Evolutionary conservation across 2,888 invertebrate species (phyloP).

Genomic region (Phorcus lineatus): DNA sequence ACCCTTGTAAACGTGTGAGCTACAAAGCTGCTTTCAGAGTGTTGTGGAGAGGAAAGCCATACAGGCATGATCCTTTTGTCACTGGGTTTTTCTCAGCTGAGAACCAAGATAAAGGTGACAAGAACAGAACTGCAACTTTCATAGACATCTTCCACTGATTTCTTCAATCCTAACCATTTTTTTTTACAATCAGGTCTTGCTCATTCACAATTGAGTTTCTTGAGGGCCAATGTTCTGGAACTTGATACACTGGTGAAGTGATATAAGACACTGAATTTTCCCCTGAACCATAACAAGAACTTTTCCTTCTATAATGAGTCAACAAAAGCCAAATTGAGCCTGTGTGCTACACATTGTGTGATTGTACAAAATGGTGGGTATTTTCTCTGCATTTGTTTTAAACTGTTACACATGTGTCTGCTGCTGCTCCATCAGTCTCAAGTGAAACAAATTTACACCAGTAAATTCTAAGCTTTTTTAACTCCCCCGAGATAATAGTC

Average conservation of each 20-base stretch:
- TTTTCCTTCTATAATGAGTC: slow-evolving; percentile 42
- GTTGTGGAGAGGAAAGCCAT: too few species aligned
- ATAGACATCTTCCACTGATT: slow-evolving; percentile 39
- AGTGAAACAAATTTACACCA: slow-evolving; percentile 21
- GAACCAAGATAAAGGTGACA: slow-evolving; percentile 33
- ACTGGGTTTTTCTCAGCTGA: slow-evolving; percentile 32
- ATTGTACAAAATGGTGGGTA: background rate
- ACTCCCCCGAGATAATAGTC: background rate
- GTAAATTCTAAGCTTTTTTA: slow-evolving; percentile 17
- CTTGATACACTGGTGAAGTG: slow-evolving; percentile 37
- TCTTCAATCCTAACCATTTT: slow-evolving; percentile 38
- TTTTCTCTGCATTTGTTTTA: background rate
- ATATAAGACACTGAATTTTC: slow-evolving; percentile 39
- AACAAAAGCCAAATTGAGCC: slow-evolving; percentile 35
- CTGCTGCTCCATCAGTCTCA: slow-evolving; percentile 40
- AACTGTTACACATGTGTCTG: background rate
- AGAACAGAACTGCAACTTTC: slow-evolving; percentile 35
- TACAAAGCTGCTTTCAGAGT: too few species aligned
- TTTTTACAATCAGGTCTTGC: slow-evolving; percentile 40
- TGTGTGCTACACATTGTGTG: background rate
- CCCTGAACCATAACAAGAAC: slow-evolving; percentile 35
- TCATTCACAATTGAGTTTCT: slow-evolving; percentile 39
- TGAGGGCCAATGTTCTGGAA: slow-evolving; percentile 28
- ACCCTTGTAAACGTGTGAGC: too few species aligned
- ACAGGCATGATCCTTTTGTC: background rate